A percentile compares a stretch with the other conserved stretches of the same genome.
phyloP scores from a whole-genome alignment of 2,888 invertebrate genomes.

The Tenthredo livida region DNA sequence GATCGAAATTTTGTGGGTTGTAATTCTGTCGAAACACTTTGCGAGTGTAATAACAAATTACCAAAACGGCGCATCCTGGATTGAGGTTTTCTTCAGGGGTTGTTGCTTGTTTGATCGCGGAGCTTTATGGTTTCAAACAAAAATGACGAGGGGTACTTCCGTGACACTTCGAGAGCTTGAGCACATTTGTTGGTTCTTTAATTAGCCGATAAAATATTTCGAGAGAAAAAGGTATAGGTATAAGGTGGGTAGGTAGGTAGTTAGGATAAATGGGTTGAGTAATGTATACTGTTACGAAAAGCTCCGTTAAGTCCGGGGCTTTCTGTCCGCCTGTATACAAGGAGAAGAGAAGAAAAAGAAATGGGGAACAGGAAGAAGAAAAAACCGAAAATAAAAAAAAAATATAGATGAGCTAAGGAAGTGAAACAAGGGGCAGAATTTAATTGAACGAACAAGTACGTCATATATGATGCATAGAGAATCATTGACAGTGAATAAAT shows the following conservation, averaged over 20 bases:
- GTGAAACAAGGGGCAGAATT: neutral
- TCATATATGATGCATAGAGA: too few species aligned
- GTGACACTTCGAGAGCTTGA: neutral
- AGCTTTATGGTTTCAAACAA: neutral
- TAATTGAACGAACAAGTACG: slow-evolving; percentile 9
- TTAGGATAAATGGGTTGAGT: neutral
- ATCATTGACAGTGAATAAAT: slow-evolving; percentile 31
- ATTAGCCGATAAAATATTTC: neutral
- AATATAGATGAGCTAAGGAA: neutral
- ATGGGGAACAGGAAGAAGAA: neutral
- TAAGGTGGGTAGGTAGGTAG: neutral
- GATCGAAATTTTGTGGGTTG: neutral
- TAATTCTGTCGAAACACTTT: neutral
- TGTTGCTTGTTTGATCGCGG: neutral
- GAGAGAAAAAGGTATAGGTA: neutral
- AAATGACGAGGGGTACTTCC: neutral
- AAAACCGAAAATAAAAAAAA: neutral
- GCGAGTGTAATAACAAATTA: neutral
- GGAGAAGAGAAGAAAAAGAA: neutral
- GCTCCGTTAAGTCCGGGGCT: slow-evolving; percentile 7
- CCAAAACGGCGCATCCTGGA: neutral
- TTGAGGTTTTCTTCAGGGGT: neutral
- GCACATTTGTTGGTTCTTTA: neutral
- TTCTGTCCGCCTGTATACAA: slow-evolving; percentile 2
- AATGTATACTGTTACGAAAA: slow-evolving; percentile 26